These are phyloP conservation scores for Ostrea edulis DNA, from an alignment of 1,140 invertebrate genomes.

Conservation along the genomic window DNA sequence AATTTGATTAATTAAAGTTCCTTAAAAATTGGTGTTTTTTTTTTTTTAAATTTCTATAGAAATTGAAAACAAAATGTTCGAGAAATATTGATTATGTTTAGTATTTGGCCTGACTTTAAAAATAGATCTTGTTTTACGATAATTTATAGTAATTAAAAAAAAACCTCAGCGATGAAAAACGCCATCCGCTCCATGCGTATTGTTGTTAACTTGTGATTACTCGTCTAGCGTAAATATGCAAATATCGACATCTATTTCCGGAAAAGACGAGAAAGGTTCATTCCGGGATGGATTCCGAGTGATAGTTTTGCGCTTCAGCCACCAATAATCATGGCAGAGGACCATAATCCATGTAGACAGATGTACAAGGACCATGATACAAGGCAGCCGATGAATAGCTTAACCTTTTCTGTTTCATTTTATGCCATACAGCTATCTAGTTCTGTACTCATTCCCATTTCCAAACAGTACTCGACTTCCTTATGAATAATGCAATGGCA, in stretches of 20 bases:
- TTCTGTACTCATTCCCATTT: not conserved
- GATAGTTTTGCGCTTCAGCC: not conserved
- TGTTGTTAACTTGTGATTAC: not conserved
- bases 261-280: slow-evolving; percentile 7
- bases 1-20: no score
- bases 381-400: no score
- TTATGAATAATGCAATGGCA: not conserved
- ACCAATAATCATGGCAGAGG: not conserved
- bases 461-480: not conserved
- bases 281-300: not conserved
- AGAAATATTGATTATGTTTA: no score
- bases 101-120: no score
- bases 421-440: not conserved
- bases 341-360: not conserved
- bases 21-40: no score
- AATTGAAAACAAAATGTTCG: no score
- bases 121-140: no score
- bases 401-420: not conserved
- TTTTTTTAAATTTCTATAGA: no score
- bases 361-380: not conserved
- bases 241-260: not conserved
- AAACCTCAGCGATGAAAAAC: no score
- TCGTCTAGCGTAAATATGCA: not conserved
- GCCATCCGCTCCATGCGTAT: no score
- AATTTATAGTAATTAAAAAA: no score